Evolutionary conservation across 2,113 vertebrate genomes (phyloP).

Genomic region (Chrysochloris asiatica): DNA sequence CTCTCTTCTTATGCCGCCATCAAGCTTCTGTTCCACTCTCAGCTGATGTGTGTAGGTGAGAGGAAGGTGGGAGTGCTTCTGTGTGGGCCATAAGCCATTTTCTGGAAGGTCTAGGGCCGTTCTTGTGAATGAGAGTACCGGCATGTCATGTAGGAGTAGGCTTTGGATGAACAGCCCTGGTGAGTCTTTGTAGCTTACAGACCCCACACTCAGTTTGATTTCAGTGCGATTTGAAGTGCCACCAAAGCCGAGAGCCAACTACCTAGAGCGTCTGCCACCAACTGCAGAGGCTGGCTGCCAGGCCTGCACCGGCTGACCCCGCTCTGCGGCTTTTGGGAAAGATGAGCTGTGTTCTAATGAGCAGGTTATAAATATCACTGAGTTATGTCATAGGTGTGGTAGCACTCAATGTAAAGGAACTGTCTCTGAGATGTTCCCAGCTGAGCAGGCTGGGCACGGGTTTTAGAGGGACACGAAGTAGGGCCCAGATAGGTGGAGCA

Average conservation of each 20-base stretch:
- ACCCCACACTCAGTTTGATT: neutral
- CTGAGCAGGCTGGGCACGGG: neutral
- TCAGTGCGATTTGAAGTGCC: slow-evolving; percentile 34
- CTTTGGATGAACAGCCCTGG: neutral
- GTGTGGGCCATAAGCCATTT: neutral
- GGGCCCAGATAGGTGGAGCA: neutral
- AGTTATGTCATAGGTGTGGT: slow-evolving; percentile 17
- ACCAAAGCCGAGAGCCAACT: slow-evolving; percentile 37
- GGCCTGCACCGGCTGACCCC: neutral
- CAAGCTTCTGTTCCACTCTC: neutral
- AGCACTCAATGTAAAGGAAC: slow-evolving; percentile 27
- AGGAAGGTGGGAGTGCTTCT: neutral
- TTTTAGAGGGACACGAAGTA: neutral
- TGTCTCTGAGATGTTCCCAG: neutral
- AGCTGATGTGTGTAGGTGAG: slow-evolving; percentile 37
- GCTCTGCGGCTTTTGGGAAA: slow-evolving; percentile 45
- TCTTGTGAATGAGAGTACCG: slow-evolving; percentile 40
- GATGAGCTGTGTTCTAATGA: slow-evolving; percentile 61
- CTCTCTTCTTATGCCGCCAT: slow-evolving; percentile 10
- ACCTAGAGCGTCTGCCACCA: neutral
- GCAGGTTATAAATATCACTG: slow-evolving; percentile 61
- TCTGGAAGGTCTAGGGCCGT: slow-evolving; percentile 7
- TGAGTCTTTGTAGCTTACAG: neutral
- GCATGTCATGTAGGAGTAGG: neutral
- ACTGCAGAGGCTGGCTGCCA: slow-evolving; percentile 47